phyloP scores from a whole-genome alignment of 2,888 invertebrate genomes.

The Cheilosia soror region DNA sequence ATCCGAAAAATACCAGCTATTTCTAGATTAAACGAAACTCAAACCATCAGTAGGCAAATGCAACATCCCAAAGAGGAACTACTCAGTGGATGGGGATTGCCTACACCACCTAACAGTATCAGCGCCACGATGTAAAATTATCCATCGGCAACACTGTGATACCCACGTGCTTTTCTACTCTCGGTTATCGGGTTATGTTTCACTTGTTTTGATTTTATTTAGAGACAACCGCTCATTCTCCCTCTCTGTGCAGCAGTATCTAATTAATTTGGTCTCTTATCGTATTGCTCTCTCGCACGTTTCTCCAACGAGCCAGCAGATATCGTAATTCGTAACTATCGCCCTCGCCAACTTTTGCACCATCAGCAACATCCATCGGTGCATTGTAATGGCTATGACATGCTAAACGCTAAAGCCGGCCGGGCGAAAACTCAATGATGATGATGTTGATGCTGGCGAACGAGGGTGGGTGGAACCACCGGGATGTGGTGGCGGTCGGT shows the following conservation, averaged over 20 bases:
- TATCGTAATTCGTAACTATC: constrained; percentile 38
- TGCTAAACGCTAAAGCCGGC: constrained; percentile 26
- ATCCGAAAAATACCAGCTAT: no score
- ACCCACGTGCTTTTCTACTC: constrained; percentile 42
- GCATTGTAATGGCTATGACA: not conserved
- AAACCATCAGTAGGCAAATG: no score
- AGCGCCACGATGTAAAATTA: not conserved
- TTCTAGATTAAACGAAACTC: no score
- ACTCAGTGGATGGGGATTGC: no score
- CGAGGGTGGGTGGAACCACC: constrained; percentile 37
- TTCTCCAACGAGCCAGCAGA: constrained; percentile 39
- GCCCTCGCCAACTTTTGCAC: constrained; percentile 27
- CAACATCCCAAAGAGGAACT: no score
- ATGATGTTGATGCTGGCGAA: constrained; percentile 15
- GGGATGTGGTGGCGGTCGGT: not conserved
- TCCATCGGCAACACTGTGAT: constrained; percentile 36
- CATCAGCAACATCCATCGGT: constrained; percentile 30
- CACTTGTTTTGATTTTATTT: constrained; percentile 34
- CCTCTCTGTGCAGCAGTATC: not conserved
- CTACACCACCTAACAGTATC: constrained; percentile 68
- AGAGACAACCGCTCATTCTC: not conserved
- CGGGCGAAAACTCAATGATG: constrained; percentile 30
- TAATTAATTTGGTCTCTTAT: constrained; percentile 8
- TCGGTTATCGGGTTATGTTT: constrained; percentile 16
- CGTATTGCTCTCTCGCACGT: constrained; percentile 30